Percentiles rank a stretch among this genome's conserved stretches.
Evolutionary conservation across 2,888 invertebrate species (phyloP).

Genomic region (Chymomyza caudatula): DNA sequence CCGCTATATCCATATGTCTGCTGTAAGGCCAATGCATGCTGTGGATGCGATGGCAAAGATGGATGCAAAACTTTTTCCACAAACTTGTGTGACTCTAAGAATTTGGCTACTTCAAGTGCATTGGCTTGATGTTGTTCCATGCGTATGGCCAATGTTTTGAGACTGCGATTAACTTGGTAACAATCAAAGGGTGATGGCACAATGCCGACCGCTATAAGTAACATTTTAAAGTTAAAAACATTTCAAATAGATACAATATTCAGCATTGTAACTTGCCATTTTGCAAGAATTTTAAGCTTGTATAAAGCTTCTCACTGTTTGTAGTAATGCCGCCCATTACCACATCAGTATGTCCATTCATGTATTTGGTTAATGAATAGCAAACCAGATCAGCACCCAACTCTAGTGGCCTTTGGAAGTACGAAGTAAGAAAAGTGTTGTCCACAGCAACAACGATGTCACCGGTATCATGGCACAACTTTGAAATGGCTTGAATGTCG

Average conservation of each 20-base stretch:
- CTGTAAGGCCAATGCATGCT: conserved; percentile 86
- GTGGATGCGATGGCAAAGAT: conserved; percentile 91
- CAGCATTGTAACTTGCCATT: conserved; percentile 82
- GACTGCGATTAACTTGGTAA: conserved; percentile 92
- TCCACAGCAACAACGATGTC: conserved; percentile 88
- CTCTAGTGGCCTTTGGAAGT: conserved; percentile 92
- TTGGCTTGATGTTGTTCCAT: conserved; percentile 94
- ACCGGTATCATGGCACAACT: conserved; percentile 80
- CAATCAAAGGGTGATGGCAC: conserved; percentile 99
- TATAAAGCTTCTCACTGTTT: conserved; percentile 85
- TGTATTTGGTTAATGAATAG: conserved; percentile 97
- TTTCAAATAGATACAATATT: background rate
- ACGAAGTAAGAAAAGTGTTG: conserved; percentile 95
- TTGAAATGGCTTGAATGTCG: conserved; percentile 87
- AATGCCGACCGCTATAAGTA: conserved; percentile 81
- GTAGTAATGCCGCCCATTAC: conserved; percentile 95
- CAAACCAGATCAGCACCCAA: conserved; percentile 94
- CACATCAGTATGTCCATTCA: conserved; percentile 98
- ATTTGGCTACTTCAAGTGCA: conserved; percentile 87
- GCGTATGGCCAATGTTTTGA: conserved; percentile 94
- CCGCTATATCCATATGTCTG: conserved; percentile 95
- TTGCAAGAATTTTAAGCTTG: conserved; percentile 89
- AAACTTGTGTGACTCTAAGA: conserved; percentile 87
- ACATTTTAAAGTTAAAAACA: background rate
- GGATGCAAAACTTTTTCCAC: conserved; percentile 92